Evolutionary conservation across 2,888 invertebrate species (phyloP).

Genomic region (Heliothis peltigera): DNA sequence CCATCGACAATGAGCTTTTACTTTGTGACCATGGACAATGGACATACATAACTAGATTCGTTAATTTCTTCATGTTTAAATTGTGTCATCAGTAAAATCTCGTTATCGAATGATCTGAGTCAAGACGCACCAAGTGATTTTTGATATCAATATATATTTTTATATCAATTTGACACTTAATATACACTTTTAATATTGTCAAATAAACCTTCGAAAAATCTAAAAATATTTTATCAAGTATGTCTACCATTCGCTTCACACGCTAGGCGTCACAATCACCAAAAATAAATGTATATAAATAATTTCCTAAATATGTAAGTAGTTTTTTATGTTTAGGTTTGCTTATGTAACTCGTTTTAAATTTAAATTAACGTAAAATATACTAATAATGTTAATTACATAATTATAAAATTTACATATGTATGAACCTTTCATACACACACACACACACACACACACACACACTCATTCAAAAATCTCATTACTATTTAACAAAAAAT

Average conservation of each 20-base stretch:
- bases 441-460: not conserved
- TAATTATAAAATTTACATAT: not conserved
- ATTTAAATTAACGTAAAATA: not conserved
- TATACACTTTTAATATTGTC: conserved; percentile 36
- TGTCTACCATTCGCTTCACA: conserved; percentile 36
- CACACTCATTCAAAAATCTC: conserved; percentile 1
- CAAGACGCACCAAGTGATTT: conserved; percentile 28
- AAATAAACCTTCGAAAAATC: conserved; percentile 1
- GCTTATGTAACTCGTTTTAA: not conserved
- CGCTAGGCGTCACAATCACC: conserved; percentile 36
- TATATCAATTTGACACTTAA: conserved; percentile 33
- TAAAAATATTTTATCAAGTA: conserved; percentile 8
- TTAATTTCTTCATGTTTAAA: no score
- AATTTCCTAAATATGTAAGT: conserved; percentile 6
- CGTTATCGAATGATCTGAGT: not conserved
- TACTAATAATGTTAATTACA: conserved; percentile 1
- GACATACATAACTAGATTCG: not conserved
- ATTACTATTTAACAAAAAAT: conserved; percentile 12
- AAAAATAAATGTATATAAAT: conserved; percentile 25
- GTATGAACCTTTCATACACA: not conserved
- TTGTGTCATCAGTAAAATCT: not conserved
- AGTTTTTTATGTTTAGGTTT: not conserved
- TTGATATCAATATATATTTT: conserved; percentile 33
- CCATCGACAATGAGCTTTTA: not conserved
- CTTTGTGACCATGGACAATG: not conserved